Conservation (phyloP, 2,888 invertebrate species). For the Himalopsyche kuldschensis region DNA sequence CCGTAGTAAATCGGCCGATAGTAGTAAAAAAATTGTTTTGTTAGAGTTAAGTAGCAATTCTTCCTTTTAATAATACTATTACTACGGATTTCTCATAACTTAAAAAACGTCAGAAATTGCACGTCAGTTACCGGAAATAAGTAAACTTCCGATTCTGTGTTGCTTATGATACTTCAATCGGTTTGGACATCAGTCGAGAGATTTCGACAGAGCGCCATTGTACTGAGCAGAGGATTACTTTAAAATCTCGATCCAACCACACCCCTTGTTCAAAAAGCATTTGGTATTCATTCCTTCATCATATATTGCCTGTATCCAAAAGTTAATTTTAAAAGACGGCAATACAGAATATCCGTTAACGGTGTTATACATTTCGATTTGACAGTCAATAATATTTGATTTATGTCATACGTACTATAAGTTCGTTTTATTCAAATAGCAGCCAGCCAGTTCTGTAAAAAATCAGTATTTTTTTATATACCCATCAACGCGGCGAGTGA, state of each 20-base stretch:
- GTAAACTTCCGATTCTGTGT: neutral
- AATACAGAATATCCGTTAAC: neutral
- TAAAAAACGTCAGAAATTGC: slow-evolving; percentile 2
- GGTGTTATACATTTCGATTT: neutral
- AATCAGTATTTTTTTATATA: neutral
- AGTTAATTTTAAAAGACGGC: neutral
- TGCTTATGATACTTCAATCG: slow-evolving; percentile 3
- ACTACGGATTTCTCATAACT: slow-evolving; percentile 18
- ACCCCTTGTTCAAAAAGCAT: slow-evolving; percentile 16
- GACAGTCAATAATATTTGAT: slow-evolving; percentile 1
- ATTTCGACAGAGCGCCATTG: slow-evolving; percentile 26
- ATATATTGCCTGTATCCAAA: neutral
- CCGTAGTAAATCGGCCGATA: slow-evolving; percentile 23
- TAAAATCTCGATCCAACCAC: slow-evolving; percentile 24
- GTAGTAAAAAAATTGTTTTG: slow-evolving; percentile 33
- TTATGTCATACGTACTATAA: neutral
- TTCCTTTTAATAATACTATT: slow-evolving; percentile 16
- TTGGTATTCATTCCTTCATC: neutral
- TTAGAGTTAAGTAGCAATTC: slow-evolving; percentile 23
- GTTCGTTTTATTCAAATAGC: neutral
- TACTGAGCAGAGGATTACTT: slow-evolving; percentile 17
- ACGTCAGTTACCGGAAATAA: neutral
- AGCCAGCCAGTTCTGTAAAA: neutral
- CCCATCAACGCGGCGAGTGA: neutral
- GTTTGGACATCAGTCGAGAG: neutral